Evolutionary conservation across 2,888 invertebrate species (phyloP), one percentile per base, ranked within the genome.

Genomic region (Nasonia oneida): DNA sequence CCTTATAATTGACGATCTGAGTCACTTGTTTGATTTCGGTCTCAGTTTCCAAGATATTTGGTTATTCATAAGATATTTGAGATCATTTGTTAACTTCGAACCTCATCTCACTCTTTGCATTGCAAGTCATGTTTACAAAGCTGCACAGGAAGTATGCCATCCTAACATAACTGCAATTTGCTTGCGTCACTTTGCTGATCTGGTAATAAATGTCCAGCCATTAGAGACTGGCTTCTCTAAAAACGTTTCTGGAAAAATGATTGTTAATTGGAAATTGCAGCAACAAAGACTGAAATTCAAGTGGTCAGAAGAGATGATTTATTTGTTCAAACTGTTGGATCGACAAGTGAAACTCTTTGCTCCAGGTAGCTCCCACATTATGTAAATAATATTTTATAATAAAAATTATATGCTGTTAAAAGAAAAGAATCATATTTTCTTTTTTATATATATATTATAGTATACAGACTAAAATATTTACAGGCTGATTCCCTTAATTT

Each of bases 281-380:
- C 80, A 88, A 3, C 87, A 91, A 33, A 90, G 91, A 81, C 89
- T 80, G 18, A 89, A 90, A 57, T 90, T 91, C 85, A 91, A 92
- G 74, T 91, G 90, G 90, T 86, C 91, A 6, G 91, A 93, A 67
- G 89, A 89, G 86, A 89, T 90, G 57, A 89, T 89, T 87, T 96
- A 95, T 92, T 94, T 96, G 83, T 97, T 95, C 90, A 97, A 97
- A 94, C 94, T 97, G 85, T 95, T 95, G 92, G 97, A 97, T 92
- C 95, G 96, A 91, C 96, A 96, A 90, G 95, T 97, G 3, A 96
- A 96, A 92, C 94, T 97, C 71, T 96, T 96, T 92, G 95, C 95
- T 88, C 96, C 96, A 2, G 97, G 97, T 10, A 87, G 85, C 76
- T 76, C 75, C 15, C 23, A 8, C 42, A 29, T 85, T 67, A 82